Evolutionary conservation across 2,888 invertebrate species (phyloP).

Genomic region (Camptogramma bilineatum): DNA sequence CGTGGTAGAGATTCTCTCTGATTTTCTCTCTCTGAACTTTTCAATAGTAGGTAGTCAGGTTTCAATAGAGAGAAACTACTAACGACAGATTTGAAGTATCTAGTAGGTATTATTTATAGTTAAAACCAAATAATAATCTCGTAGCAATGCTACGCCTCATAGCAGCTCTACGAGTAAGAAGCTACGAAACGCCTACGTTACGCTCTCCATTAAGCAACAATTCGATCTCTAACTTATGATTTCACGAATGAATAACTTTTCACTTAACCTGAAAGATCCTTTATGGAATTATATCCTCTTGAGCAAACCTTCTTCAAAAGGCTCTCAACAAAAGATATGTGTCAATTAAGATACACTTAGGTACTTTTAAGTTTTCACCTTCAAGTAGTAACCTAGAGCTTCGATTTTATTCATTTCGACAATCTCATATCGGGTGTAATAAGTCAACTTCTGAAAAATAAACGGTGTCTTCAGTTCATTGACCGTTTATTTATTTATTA

Average conservation of each 20-base stretch:
- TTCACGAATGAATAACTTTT: constrained; percentile 25
- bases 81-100: too few species aligned
- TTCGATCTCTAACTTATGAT: constrained; percentile 1
- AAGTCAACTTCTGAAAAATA: too few species aligned
- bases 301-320: constrained; percentile 9
- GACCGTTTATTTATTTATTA: too few species aligned
- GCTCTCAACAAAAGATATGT: neutral
- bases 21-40: too few species aligned
- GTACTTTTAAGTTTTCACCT: neutral
- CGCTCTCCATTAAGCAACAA: neutral
- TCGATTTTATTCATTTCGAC: too few species aligned
- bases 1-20: too few species aligned
- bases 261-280: constrained; percentile 7
- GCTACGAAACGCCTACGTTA: constrained; percentile 2
- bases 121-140: neutral
- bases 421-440: too few species aligned
- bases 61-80: too few species aligned
- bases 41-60: too few species aligned
- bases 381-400: neutral
- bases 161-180: neutral
- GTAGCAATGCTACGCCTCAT: constrained; percentile 3
- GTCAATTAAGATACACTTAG: neutral
- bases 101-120: too few species aligned
- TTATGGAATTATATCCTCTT: constrained; percentile 11
- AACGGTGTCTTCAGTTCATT: too few species aligned